A percentile compares a stretch with the other conserved stretches of the same genome.
These are phyloP conservation scores for Halesus radiatus DNA, from an alignment of 1,140 invertebrate species.

Conservation along the genomic window DNA sequence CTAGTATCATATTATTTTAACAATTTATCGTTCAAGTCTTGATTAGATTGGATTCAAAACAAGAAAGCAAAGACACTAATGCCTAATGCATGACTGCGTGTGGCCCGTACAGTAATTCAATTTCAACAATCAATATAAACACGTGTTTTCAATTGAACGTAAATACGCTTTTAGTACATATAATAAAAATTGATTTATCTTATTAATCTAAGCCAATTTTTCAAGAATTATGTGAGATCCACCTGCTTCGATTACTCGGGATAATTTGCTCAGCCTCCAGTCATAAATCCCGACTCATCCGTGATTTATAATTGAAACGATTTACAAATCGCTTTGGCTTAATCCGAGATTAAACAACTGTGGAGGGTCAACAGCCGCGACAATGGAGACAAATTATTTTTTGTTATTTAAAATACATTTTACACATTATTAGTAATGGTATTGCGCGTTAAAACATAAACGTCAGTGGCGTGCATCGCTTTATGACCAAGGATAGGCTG, in stretches of 20 bases:
- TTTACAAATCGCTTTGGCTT: conserved; percentile 23
- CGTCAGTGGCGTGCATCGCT: no score
- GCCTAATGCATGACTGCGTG: not conserved
- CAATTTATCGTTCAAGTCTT: no score
- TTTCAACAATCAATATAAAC: not conserved
- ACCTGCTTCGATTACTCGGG: conserved; percentile 7
- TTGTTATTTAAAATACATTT: no score
- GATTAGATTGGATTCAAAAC: no score
- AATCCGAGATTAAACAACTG: not conserved
- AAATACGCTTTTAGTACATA: conserved; percentile 1
- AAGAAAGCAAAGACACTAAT: no score
- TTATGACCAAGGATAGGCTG: no score
- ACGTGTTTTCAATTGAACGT: not conserved
- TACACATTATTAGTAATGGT: no score
- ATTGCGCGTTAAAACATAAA: no score
- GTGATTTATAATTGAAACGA: conserved; percentile 34
- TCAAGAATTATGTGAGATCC: conserved; percentile 20
- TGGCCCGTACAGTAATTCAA: not conserved
- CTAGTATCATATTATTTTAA: no score
- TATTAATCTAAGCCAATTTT: conserved; percentile 29
- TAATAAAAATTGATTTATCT: conserved; percentile 31
- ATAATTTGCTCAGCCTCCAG: conserved; percentile 29
- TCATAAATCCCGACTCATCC: not conserved
- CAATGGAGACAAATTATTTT: no score
- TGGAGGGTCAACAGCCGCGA: no score